A percentile compares a stretch with the other conserved stretches of the same genome.
Conservation (phyloP, 2,797 vertebrate genomes). For the Ispidina lecontei region DNA sequence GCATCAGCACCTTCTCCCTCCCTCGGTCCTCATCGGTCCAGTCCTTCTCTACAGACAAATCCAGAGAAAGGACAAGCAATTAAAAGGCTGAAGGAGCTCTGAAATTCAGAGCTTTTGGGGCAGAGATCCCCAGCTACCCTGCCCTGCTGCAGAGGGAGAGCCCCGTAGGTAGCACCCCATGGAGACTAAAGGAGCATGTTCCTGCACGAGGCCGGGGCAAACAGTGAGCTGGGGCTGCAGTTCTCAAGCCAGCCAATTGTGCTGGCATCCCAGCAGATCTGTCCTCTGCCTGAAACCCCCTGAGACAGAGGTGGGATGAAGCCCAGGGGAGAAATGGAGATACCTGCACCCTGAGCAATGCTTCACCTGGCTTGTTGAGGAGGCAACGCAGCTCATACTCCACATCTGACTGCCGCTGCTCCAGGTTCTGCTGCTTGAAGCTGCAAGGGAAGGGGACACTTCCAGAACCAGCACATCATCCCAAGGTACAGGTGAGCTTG, state of each 20-base stretch:
- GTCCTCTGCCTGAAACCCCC: not conserved
- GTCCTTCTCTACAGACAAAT: conserved; percentile 88
- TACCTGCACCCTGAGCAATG: not conserved
- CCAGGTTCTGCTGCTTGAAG: conserved; percentile 89
- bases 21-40: conserved; percentile 93
- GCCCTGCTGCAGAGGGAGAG: not conserved
- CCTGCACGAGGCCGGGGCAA: not conserved
- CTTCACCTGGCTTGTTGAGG: conserved; percentile 90
- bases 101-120: not conserved
- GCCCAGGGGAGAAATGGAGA: not conserved
- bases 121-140: not conserved
- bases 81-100: conserved; percentile 3
- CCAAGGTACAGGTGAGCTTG: not conserved
- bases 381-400: conserved; percentile 90
- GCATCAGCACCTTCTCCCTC: conserved; percentile 93
- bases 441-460: conserved; percentile 64
- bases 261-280: not conserved
- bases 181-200: not conserved
- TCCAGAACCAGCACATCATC: not conserved
- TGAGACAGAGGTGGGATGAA: not conserved
- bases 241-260: not conserved
- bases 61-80: not conserved
- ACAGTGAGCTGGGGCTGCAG: not conserved
- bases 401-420: conserved; percentile 91
- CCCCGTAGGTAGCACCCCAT: not conserved